phyloP scores from a whole-genome alignment of 2,113 vertebrate genomes.

The Vombatus ursinus region DNA sequence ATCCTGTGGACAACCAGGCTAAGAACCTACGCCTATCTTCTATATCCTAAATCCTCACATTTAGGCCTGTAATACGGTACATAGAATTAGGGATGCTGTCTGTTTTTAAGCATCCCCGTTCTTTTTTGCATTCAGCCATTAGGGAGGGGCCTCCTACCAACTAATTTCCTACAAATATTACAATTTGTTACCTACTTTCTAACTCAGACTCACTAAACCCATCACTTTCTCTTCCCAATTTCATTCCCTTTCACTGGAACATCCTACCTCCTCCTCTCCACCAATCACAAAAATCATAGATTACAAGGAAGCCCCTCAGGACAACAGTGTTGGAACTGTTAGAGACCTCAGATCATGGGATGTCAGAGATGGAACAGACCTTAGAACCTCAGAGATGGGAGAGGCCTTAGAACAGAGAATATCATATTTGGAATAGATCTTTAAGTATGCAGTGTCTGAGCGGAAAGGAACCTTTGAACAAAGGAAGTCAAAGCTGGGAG shows the following conservation, averaged over 20 bases:
- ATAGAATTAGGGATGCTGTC: not conserved
- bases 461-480: not conserved
- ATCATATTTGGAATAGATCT: not conserved
- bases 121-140: not conserved
- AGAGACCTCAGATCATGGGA: not conserved
- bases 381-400: not conserved
- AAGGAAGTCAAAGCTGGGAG: not conserved
- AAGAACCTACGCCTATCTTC: too few relatives aligned
- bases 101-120: not conserved
- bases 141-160: not conserved
- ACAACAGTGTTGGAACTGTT: not conserved
- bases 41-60: not conserved
- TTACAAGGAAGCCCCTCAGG: not conserved
- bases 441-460: not conserved
- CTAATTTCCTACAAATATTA: not conserved
- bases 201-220: not conserved
- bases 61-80: not conserved
- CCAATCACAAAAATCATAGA: not conserved
- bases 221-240: not conserved
- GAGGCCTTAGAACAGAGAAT: not conserved
- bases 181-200: not conserved
- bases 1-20: too few relatives aligned
- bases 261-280: not conserved
- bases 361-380: not conserved
- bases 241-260: not conserved